phyloP scores from a whole-genome alignment of 2,888 invertebrate species.

The Trypoxylon attenuatum region DNA sequence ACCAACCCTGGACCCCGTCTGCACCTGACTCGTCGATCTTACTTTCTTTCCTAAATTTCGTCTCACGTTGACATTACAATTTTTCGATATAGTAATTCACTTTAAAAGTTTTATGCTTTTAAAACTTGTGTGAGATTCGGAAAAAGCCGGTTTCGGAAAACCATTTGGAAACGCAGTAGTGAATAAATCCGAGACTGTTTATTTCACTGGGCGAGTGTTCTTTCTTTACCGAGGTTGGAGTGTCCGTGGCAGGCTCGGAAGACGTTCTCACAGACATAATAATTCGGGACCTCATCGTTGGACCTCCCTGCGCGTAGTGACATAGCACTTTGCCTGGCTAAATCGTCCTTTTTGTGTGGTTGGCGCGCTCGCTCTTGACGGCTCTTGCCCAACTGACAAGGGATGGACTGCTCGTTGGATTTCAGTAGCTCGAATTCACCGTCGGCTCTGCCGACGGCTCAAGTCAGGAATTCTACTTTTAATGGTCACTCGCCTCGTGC shows the following conservation, averaged over 20 bases:
- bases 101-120: too few relatives aligned
- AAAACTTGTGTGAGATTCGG: too few relatives aligned
- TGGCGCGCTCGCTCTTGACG: constrained; percentile 52
- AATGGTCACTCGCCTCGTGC: too few relatives aligned
- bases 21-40: constrained; percentile 5
- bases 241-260: constrained; percentile 39
- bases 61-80: constrained; percentile 11
- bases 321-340: constrained; percentile 61
- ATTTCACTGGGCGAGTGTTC: constrained; percentile 48
- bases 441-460: constrained; percentile 5
- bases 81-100: neutral
- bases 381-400: constrained; percentile 56
- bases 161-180: constrained; percentile 19
- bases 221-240: constrained; percentile 44
- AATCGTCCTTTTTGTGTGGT: constrained; percentile 64
- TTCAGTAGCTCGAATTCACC: constrained; percentile 61
- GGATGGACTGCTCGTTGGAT: constrained; percentile 53
- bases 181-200: constrained; percentile 53
- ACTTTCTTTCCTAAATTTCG: constrained; percentile 27
- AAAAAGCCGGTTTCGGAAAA: too few relatives aligned
- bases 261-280: constrained; percentile 56
- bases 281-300: constrained; percentile 59
- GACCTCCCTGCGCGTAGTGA: constrained; percentile 71
- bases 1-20: constrained; percentile 34
- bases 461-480: neutral